Base-by-base conservation (phyloP, 30 jellyfish, hydroid and myxozoan species). In the Euphysa ruthae region DNA sequence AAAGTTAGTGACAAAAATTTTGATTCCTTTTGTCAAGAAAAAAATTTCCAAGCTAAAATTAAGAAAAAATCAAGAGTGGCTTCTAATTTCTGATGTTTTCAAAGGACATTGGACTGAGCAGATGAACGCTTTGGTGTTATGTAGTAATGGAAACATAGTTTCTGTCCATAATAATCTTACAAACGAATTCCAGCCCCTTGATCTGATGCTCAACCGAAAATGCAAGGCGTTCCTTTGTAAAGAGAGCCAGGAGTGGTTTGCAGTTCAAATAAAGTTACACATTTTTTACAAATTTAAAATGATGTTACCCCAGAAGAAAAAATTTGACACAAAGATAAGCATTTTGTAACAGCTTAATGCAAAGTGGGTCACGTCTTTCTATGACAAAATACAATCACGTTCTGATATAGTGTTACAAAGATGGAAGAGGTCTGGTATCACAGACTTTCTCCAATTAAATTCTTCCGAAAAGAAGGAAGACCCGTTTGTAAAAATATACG, bases 41-140 rank as follows among this genome's bases (percentile, higher is more conserved):
- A n/a, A n/a, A n/a, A n/a, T n/a, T n/a, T n/a, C n/a, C n/a, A n/a
- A 63, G 70, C 73, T 63, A 23, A 18, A 63, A 34, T 6, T 63
- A 18, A 30, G 75, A 28, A 29, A 33, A 28, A 13, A 63, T 63
- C 69, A 63, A 63, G 75, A 63, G 70, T 63, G 75, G 73, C 75
- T 63, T 30, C 35, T 32, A 49, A 43, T 63, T 20, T 32, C 75
- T 32, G 75, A 58, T 27, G 71, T 24, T 27, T 58, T 58, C 62
- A 63, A 63, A 24, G 75, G 74, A 14, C 73, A 63, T 18, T 63
- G 75, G 75, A 32, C 75, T 13, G 75, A 63, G n/a, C n/a, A n/a
- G n/a, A n/a, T n/a, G n/a, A n/a, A n/a, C n/a, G n/a, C n/a, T 38
- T 38, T 10, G 14, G n/a, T 38, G n/a, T 38, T 10, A 12, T 38